Conservation (phyloP, 2,113 vertebrate species). For the Apteryx mantelli region DNA sequence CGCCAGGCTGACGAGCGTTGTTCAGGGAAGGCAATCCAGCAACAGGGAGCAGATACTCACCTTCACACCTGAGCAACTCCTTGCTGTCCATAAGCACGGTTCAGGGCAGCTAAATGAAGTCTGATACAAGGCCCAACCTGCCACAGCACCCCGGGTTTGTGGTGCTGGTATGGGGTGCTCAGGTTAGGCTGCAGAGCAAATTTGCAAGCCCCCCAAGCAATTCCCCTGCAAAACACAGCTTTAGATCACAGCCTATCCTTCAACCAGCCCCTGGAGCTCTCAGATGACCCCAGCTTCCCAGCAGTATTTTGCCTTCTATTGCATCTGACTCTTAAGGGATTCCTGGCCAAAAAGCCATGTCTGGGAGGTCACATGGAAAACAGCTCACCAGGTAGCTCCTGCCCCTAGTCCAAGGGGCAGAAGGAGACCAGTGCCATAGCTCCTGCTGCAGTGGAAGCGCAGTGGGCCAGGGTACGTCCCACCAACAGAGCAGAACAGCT, state of each 20-base stretch:
- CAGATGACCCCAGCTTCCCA: too few relatives aligned
- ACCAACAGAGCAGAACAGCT: neutral
- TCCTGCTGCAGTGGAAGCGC: neutral
- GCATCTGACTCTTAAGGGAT: neutral
- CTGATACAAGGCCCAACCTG: neutral
- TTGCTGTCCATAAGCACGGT: too few relatives aligned
- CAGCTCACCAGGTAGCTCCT: too few relatives aligned
- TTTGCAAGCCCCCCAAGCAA: too few relatives aligned
- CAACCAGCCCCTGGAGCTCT: too few relatives aligned
- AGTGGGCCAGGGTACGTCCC: neutral
- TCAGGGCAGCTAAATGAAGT: neutral
- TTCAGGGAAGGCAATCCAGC: neutral
- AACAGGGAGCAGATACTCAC: neutral
- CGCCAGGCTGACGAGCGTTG: neutral
- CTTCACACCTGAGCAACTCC: neutral
- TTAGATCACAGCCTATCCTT: too few relatives aligned
- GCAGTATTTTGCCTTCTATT: too few relatives aligned
- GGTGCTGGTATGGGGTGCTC: accelerated
- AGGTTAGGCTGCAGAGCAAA: too few relatives aligned
- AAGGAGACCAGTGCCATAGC: neutral
- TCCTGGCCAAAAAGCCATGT: too few relatives aligned
- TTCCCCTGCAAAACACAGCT: too few relatives aligned
- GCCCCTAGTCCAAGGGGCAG: neutral
- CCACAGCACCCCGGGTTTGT: neutral
- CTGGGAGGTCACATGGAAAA: accelerated